Evolutionary conservation across 2,113 vertebrate genomes (phyloP).

Genomic region (Seriola dumerili): DNA sequence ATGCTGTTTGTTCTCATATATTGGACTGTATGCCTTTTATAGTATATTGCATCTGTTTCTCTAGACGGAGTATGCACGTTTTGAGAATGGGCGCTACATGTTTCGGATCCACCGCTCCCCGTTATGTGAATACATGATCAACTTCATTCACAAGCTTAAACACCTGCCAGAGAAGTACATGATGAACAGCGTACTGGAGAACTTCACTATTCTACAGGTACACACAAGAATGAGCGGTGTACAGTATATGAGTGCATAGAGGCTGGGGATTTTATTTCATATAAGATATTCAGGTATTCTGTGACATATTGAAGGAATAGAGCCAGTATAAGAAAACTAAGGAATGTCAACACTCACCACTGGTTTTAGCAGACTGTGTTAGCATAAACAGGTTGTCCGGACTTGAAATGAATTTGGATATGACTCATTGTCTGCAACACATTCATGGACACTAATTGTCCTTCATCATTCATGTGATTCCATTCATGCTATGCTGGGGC

Average conservation of each 20-base stretch:
- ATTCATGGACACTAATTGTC: neutral
- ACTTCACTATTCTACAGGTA: slow-evolving; percentile 97
- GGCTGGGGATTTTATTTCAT: neutral
- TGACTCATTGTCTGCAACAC: neutral
- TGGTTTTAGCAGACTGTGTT: too few relatives aligned
- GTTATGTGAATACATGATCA: slow-evolving; percentile 97
- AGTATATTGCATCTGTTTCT: slow-evolving; percentile 29
- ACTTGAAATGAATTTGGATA: neutral
- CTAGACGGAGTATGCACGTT: slow-evolving; percentile 94
- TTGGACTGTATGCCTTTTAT: slow-evolving; percentile 9
- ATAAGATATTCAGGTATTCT: neutral
- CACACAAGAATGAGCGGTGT: neutral
- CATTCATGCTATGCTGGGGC: neutral
- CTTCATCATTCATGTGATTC: slow-evolving; percentile 7
- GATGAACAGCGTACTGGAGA: slow-evolving; percentile 98
- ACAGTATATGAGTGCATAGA: neutral
- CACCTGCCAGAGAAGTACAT: slow-evolving; percentile 97
- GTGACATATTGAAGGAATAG: neutral
- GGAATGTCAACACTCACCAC: neutral
- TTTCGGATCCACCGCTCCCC: slow-evolving; percentile 96
- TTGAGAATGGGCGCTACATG: slow-evolving; percentile 92
- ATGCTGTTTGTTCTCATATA: slow-evolving; percentile 28
- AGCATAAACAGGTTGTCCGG: neutral
- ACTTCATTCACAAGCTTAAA: slow-evolving; percentile 97
- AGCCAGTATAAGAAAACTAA: neutral